A percentile compares a stretch with the other conserved stretches of the same genome.
phyloP scores from a whole-genome alignment of 2,888 invertebrate species.

The Dysmachus trigonus region DNA sequence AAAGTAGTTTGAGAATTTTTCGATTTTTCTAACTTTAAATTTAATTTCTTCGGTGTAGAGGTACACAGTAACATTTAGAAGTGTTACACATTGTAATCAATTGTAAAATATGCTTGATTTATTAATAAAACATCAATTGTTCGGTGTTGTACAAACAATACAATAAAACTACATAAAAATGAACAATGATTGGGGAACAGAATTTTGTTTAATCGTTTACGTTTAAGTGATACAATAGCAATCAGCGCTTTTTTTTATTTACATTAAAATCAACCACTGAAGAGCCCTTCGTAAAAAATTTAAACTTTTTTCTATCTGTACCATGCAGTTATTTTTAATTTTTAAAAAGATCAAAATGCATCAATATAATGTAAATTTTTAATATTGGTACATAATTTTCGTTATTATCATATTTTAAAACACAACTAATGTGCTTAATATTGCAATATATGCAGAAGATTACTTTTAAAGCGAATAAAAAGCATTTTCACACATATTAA shows the following conservation, averaged over 20 bases:
- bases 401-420: not conserved
- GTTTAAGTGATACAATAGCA: not conserved
- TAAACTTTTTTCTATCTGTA: not conserved
- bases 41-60: no score
- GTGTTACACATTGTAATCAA: no score
- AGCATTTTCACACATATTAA: slow-evolving; percentile 18
- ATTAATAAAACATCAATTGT: no score
- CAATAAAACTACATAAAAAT: not conserved
- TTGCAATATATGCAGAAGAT: slow-evolving; percentile 2
- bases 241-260: not conserved
- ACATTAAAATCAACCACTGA: not conserved
- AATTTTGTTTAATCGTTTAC: not conserved
- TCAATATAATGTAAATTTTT: not conserved
- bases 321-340: not conserved
- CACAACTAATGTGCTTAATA: not conserved
- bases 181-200: not conserved
- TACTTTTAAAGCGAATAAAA: slow-evolving; percentile 13
- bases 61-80: no score
- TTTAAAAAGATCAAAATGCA: not conserved
- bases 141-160: not conserved
- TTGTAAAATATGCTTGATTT: no score
- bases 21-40: no score
- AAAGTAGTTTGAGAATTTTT: no score
- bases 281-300: not conserved
- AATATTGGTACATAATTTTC: not conserved